These are phyloP conservation scores for Ostrea edulis DNA, from an alignment of 1,140 invertebrate species.

Conservation along the genomic window DNA sequence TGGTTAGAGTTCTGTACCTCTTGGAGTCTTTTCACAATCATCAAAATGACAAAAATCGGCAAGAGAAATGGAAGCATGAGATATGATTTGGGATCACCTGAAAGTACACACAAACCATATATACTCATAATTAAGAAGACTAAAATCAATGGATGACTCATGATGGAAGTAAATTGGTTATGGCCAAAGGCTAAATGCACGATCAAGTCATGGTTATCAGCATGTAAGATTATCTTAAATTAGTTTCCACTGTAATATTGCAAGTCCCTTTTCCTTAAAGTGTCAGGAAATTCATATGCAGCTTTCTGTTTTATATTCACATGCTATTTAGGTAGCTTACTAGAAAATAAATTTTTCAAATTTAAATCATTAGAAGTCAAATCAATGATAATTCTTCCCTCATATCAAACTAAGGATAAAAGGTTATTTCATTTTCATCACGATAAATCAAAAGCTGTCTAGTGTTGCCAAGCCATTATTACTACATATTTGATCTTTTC, in stretches of 20 bases:
- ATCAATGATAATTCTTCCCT: too few species aligned
- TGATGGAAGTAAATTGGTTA: neutral
- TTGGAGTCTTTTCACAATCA: conserved; percentile 50
- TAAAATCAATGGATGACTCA: neutral
- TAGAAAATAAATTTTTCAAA: neutral
- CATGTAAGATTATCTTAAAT: conserved; percentile 9
- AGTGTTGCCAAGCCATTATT: too few species aligned
- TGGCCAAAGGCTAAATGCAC: neutral
- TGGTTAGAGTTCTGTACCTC: conserved; percentile 26
- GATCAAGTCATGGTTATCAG: conserved; percentile 13
- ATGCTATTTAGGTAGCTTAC: neutral
- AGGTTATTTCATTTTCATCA: too few species aligned
- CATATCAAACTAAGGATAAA: too few species aligned
- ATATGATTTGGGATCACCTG: conserved; percentile 55
- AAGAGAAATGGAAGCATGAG: conserved; percentile 57
- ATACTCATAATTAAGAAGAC: neutral
- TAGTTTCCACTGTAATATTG: neutral
- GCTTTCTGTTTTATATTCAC: too few species aligned
- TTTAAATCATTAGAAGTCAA: too few species aligned
- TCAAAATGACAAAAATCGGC: conserved; percentile 52
- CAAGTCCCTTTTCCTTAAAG: neutral
- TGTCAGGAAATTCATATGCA: neutral
- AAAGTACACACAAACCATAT: conserved; percentile 38
- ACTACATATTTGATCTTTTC: neutral
- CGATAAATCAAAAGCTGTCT: too few species aligned